phyloP scores from a whole-genome alignment of 35 echinoderm and acorn worm genomes.

The Heliocidaris tuberculata region DNA sequence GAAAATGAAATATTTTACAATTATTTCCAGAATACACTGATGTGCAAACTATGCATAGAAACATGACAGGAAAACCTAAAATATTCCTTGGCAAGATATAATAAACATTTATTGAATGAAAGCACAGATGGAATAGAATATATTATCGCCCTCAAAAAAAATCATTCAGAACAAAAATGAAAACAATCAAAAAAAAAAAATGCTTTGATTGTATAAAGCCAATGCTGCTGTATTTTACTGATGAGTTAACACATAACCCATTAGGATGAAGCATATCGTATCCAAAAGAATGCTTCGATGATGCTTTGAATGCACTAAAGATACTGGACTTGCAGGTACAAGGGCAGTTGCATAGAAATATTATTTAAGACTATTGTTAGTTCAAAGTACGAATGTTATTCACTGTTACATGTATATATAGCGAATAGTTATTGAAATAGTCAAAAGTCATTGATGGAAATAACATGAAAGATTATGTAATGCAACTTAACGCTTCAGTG shows the following conservation, averaged over 20 bases:
- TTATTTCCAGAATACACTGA: background rate
- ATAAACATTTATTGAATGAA: background rate
- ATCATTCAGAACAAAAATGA: background rate
- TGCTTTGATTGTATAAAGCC: background rate
- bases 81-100: background rate
- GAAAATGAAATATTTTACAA: background rate
- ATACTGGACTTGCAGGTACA: background rate
- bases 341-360: no score
- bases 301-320: background rate
- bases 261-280: background rate
- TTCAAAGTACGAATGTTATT: background rate
- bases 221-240: background rate
- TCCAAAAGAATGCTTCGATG: background rate
- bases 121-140: background rate
- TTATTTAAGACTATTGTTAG: no score
- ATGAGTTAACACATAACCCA: background rate
- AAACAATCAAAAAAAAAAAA: no score
- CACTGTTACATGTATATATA: background rate
- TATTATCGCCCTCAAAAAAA: background rate
- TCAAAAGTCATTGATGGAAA: background rate
- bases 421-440: background rate
- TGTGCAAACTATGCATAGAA: background rate
- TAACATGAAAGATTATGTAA: background rate
- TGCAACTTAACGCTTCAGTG: background rate
- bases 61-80: background rate